Conservation (phyloP, 2,888 invertebrate genomes). For the Sarcophaga carnaria region DNA sequence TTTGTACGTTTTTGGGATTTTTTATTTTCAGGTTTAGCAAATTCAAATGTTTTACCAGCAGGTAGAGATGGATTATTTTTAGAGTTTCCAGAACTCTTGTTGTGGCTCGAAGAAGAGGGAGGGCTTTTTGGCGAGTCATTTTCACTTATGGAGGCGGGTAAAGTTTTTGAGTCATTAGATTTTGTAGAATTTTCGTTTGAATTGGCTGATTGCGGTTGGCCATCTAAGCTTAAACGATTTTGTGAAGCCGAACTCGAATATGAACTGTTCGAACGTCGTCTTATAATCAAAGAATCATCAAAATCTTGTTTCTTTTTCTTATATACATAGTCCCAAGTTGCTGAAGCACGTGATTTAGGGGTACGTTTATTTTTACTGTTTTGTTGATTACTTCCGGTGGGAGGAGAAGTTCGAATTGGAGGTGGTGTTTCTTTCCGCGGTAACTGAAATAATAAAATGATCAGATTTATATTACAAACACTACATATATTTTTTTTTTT, state of each 20-base stretch:
- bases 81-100: conserved; percentile 50
- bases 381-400: conserved; percentile 48
- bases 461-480: not conserved
- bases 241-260: conserved; percentile 89
- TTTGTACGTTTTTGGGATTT: conserved; percentile 71
- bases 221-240: conserved; percentile 84
- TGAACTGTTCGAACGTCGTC: conserved; percentile 92
- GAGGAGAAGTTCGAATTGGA: conserved; percentile 55
- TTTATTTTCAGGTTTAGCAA: conserved; percentile 79
- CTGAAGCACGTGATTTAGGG: conserved; percentile 73
- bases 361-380: conserved; percentile 69
- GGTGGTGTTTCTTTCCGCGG: conserved; percentile 59
- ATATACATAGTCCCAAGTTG: conserved; percentile 85
- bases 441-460: conserved; percentile 33
- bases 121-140: conserved; percentile 19
- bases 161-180: conserved; percentile 52
- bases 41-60: conserved; percentile 77
- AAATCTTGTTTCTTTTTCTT: conserved; percentile 84
- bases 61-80: conserved; percentile 55
- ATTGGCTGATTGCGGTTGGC: conserved; percentile 40
- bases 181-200: conserved; percentile 51
- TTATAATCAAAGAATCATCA: conserved; percentile 91
- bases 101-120: conserved; percentile 20
- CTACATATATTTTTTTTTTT: too few relatives aligned
- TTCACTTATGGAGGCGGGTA: conserved; percentile 36